Conservation (phyloP, 2,888 invertebrate species). For the Limenitis camilla region DNA sequence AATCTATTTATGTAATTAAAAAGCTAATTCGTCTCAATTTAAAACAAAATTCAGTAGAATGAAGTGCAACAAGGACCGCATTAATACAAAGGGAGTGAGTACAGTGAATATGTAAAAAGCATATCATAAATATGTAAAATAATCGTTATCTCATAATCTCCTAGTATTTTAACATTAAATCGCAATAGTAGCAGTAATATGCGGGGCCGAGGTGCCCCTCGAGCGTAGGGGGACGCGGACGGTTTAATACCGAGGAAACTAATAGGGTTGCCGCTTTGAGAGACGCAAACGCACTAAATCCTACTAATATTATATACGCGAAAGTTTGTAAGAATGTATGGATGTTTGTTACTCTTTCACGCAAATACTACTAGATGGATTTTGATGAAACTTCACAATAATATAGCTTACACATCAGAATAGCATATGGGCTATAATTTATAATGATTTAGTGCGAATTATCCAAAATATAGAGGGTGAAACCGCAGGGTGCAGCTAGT, state of each 20-base stretch:
- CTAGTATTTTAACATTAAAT: constrained; percentile 9
- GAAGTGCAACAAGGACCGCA: too few species aligned
- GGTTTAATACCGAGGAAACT: constrained; percentile 10
- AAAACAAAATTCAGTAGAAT: not conserved
- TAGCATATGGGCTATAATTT: too few species aligned
- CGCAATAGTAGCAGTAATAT: constrained; percentile 8
- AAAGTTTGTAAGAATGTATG: too few species aligned
- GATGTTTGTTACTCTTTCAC: too few species aligned
- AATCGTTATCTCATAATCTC: constrained; percentile 10
- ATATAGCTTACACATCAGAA: too few species aligned
- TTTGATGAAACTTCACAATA: too few species aligned
- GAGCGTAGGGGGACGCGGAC: constrained; percentile 11
- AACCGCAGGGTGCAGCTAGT: too few species aligned
- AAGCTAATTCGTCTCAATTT: not conserved
- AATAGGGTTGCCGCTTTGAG: constrained; percentile 4
- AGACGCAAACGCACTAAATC: too few species aligned
- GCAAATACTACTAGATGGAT: too few species aligned
- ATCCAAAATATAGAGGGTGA: too few species aligned
- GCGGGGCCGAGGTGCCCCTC: constrained; percentile 11
- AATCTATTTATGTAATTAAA: not conserved
- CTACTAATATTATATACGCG: too few species aligned
- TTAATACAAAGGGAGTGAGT: not conserved
- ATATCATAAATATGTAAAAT: constrained; percentile 9
- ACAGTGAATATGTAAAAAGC: constrained; percentile 6
- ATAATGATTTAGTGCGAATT: too few species aligned